phyloP scores from a whole-genome alignment of 2,797 vertebrate genomes.

The Erpetoichthys calabaricus region DNA sequence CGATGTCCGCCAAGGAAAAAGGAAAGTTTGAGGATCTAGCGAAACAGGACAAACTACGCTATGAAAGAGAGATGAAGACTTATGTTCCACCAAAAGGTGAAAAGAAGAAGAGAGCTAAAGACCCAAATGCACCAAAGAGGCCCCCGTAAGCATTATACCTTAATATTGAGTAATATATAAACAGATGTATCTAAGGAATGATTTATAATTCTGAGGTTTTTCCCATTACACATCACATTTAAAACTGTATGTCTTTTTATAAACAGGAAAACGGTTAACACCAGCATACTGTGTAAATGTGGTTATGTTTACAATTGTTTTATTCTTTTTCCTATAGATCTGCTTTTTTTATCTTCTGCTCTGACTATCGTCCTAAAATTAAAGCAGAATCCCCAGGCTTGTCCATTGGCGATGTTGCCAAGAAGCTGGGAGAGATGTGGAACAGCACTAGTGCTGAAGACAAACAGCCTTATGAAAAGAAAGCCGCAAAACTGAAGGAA shows the following conservation, averaged over 20 bases:
- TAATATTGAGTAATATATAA: no score
- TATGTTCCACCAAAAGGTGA: conserved; percentile 87
- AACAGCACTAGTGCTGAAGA: conserved; percentile 75
- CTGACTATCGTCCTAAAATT: conserved; percentile 86
- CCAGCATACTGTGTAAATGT: no score
- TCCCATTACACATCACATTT: no score
- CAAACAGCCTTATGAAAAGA: conserved; percentile 88
- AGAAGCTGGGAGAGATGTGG: conserved; percentile 95
- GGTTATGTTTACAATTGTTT: background rate
- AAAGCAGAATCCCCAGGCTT: conserved; percentile 76
- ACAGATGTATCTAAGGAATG: no score
- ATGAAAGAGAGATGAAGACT: conserved; percentile 90
- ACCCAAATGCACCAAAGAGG: conserved; percentile 92
- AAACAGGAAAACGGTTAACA: no score
- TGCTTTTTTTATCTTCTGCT: conserved; percentile 93
- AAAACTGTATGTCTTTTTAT: no score
- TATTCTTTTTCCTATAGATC: conserved; percentile 49
- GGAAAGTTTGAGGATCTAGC: conserved; percentile 94
- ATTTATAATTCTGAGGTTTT: no score
- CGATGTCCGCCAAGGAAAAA: conserved; percentile 89
- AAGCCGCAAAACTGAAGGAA: conserved; percentile 90
- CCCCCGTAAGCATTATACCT: conserved; percentile 68
- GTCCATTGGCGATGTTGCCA: conserved; percentile 84
- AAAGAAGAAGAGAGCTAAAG: conserved; percentile 89
- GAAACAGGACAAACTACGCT: conserved; percentile 83